These are phyloP conservation scores for Apodemus sylvaticus DNA, from an alignment of 2,113 vertebrate genomes.

Conservation along the genomic window DNA sequence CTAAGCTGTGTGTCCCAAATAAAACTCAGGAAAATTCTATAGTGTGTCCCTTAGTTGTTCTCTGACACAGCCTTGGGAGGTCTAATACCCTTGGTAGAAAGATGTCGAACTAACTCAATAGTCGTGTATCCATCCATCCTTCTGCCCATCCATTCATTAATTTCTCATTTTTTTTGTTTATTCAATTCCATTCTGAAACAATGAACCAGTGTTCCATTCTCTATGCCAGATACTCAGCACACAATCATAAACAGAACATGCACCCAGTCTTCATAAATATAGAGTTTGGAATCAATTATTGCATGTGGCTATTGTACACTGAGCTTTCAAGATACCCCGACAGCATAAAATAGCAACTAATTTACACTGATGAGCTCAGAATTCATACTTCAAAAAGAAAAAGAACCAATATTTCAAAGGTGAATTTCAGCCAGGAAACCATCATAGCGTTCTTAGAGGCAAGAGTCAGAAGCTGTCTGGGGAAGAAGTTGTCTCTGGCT, in stretches of 20 bases:
- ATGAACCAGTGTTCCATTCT: not conserved
- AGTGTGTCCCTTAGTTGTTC: not conserved
- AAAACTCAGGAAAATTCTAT: not conserved
- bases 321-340: not conserved
- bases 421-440: constrained; percentile 39
- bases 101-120: not conserved
- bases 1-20: not conserved
- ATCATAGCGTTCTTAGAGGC: not conserved
- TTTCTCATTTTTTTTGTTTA: not conserved
- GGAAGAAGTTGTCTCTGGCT: constrained; percentile 33
- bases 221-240: not conserved
- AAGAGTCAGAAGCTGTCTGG: constrained; percentile 41
- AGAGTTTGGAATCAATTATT: constrained; percentile 23
- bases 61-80: not conserved
- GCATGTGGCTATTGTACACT: not conserved
- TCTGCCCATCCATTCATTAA: not conserved
- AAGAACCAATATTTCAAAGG: not conserved
- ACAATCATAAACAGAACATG: not conserved
- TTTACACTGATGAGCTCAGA: constrained; percentile 19
- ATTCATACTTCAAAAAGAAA: constrained; percentile 34
- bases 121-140: not conserved
- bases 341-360: not conserved
- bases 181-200: not conserved
- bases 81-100: not conserved
- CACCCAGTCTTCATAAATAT: not conserved